A percentile compares a stretch with the other conserved stretches of the same genome.
Conservation (phyloP, 2,888 invertebrate genomes). For the Athalia circularis region DNA sequence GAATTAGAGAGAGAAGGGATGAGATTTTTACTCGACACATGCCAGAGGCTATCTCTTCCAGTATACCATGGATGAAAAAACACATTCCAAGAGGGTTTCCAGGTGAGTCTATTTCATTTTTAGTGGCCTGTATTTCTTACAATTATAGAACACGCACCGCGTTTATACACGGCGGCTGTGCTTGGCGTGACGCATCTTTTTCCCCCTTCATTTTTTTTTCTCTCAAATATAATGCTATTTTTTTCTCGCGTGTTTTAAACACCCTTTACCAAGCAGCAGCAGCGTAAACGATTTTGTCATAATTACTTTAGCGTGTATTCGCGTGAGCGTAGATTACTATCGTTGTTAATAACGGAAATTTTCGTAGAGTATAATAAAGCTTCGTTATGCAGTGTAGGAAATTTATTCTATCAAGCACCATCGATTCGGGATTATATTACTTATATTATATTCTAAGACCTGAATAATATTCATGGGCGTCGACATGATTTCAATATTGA, state of each 20-base stretch:
- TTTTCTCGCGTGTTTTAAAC: background rate
- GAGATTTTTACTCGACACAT: background rate
- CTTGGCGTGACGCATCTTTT: background rate
- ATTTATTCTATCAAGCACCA: slow-evolving; percentile 68
- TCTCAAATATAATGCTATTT: background rate
- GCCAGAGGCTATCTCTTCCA: slow-evolving; percentile 5
- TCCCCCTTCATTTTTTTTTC: background rate
- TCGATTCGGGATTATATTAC: slow-evolving; percentile 71
- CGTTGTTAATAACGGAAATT: slow-evolving; percentile 25
- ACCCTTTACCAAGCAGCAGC: background rate
- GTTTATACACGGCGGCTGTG: background rate
- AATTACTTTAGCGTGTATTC: slow-evolving; percentile 15
- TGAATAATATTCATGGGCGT: slow-evolving; percentile 71
- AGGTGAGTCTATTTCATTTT: background rate
- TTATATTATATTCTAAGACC: slow-evolving; percentile 69
- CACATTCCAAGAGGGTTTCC: background rate
- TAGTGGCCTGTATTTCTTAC: background rate
- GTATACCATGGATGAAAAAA: slow-evolving; percentile 5
- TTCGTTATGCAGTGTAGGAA: slow-evolving; percentile 47
- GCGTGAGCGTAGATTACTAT: slow-evolving; percentile 7
- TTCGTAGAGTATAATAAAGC: slow-evolving; percentile 3
- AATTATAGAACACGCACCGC: slow-evolving; percentile 9
- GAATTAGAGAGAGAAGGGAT: background rate
- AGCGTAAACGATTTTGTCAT: slow-evolving; percentile 12
- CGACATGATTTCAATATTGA: slow-evolving; percentile 69